Evolutionary conservation across 1,140 invertebrate genomes (phyloP).

Genomic region (Oscheius sp.): DNA sequence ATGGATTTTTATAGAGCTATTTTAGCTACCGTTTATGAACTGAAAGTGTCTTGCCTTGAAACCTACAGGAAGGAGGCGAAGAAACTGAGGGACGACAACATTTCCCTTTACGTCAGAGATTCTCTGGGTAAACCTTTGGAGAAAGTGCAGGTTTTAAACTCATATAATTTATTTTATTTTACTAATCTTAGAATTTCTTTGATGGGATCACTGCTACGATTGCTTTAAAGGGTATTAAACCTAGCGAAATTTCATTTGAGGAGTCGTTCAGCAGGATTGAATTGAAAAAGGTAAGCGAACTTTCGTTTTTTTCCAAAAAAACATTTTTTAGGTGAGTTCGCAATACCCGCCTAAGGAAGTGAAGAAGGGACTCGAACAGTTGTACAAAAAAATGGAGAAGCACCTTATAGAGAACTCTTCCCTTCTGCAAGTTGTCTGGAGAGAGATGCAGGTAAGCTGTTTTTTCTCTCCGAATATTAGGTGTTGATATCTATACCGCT

Average conservation of each 20-base stretch:
- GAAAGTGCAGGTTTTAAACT: constrained; percentile 79
- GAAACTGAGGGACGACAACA: constrained; percentile 82
- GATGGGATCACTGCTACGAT: constrained; percentile 15
- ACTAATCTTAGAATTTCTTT: background rate
- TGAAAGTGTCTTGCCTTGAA: constrained; percentile 88
- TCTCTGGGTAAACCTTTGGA: constrained; percentile 92
- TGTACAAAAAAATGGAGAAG: constrained; percentile 96
- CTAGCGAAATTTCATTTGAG: constrained; percentile 95
- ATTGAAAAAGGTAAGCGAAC: constrained; percentile 74
- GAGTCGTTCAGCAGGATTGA: constrained; percentile 95
- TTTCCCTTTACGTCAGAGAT: constrained; percentile 83
- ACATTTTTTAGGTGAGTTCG: constrained; percentile 68
- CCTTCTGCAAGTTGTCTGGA: constrained; percentile 92
- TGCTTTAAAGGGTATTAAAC: constrained; percentile 79
- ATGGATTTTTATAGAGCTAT: background rate
- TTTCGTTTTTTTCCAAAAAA: background rate
- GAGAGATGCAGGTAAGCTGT: constrained; percentile 82
- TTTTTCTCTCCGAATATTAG: background rate
- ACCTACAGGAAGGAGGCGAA: constrained; percentile 84
- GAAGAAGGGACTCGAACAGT: constrained; percentile 86
- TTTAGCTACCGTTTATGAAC: constrained; percentile 75
- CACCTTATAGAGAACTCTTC: constrained; percentile 92
- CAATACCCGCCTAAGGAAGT: constrained; percentile 93
- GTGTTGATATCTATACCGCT: background rate
- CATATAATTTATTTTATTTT: constrained; percentile 19